Conservation (phyloP, 1,140 invertebrate genomes). For the Drosophila nigromelanica region DNA sequence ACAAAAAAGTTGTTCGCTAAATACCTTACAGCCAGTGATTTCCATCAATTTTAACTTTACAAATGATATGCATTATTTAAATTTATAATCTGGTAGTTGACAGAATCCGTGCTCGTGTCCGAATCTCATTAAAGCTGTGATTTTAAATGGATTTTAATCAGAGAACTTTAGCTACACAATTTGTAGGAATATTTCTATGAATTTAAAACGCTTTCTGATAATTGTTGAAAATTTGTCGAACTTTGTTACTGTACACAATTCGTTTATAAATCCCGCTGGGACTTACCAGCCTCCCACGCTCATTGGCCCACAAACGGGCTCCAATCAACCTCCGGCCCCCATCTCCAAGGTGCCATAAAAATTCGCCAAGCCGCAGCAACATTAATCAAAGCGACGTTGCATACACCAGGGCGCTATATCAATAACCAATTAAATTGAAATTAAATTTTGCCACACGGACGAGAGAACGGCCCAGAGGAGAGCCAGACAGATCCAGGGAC, state of each 20-base stretch:
- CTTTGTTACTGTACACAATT: not conserved
- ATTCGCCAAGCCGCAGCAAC: slow-evolving; percentile 71
- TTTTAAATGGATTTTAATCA: not conserved
- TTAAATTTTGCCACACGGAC: slow-evolving; percentile 66
- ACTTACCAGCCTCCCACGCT: slow-evolving; percentile 54
- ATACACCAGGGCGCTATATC: slow-evolving; percentile 76
- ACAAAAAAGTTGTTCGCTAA: not conserved
- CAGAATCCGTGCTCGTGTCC: not conserved
- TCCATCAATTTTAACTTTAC: slow-evolving; percentile 17
- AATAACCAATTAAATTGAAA: slow-evolving; percentile 82
- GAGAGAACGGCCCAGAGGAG: not conserved
- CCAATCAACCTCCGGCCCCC: slow-evolving; percentile 10
- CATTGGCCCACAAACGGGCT: slow-evolving; percentile 32
- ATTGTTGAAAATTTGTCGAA: slow-evolving; percentile 2
- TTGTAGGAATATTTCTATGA: not conserved
- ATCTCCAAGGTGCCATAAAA: slow-evolving; percentile 79
- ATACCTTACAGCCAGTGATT: not conserved
- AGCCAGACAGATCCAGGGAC: slow-evolving; percentile 16
- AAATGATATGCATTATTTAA: slow-evolving; percentile 5
- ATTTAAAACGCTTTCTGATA: not conserved
- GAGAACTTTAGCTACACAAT: not conserved
- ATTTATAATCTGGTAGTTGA: not conserved
- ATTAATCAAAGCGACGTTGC: slow-evolving; percentile 76
- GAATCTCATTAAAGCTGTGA: not conserved
- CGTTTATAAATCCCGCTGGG: slow-evolving; percentile 34